Evolutionary conservation across 1,140 invertebrate species (phyloP), one percentile per base, ranked within the genome.

Genomic region (Ridgeia piscesae): DNA sequence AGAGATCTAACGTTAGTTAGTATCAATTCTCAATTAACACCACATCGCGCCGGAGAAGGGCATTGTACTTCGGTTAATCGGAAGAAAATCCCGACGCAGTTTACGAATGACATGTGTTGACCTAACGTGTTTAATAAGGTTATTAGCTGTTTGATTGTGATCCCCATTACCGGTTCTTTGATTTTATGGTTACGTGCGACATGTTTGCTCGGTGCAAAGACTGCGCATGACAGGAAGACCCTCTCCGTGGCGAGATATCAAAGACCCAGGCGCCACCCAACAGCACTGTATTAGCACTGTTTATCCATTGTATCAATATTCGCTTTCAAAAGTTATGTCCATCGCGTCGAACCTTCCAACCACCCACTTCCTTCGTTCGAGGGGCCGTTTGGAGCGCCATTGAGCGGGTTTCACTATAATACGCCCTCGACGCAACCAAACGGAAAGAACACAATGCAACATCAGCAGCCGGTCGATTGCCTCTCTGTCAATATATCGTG

Each of bases 391-490:
- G 58, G 17, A 77, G 58, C 58, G 58, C 58, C 27, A 0, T 77
- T 77, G 58, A 77, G 17, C 11, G 58, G 58, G 58, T 77, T 77
- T 77, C 58, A 77, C 58, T 77, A 77, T 14, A 77, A 77, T 21
- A 77, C 58, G 58, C 58, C 58, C 58, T 77, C 58, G 58, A 77
- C 58, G 58, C 58, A 77, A 77, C 58, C 58, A 77, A 77, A 77
- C 58, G 58, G 58, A 77, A 77, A 77, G 58, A 77, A 21, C 58
- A 77, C 58, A 77, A 77, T 77, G 58, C 58, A 77, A 77, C 58
- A 77, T 77, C 58, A 77, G 58, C 58, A 27, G 58, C 58, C 58
- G 58, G 58, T 77, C 58, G 58, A 77, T 77, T 77, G 6, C 58
- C 58, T 77, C 58, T 27, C 58, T 77, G 58, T 77, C 58, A 77